These are phyloP conservation scores for Phengaris arion DNA, from an alignment of 2,888 invertebrate genomes.

Conservation along the genomic window DNA sequence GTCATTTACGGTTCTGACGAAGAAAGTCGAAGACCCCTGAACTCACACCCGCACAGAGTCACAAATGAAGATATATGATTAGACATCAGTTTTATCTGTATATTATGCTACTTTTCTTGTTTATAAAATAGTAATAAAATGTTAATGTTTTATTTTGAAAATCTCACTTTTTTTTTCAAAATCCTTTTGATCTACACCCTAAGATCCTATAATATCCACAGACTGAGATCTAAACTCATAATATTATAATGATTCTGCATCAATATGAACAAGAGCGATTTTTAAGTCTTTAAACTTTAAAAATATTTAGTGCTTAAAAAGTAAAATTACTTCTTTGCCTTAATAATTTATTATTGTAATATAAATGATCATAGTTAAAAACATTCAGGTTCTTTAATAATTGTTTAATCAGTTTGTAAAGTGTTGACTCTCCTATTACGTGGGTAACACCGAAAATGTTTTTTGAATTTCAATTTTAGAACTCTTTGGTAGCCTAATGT, in stretches of 20 bases:
- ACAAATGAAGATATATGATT: constrained; percentile 79
- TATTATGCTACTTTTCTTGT: constrained; percentile 53
- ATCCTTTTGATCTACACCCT: neutral
- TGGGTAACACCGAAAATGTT: too few species aligned
- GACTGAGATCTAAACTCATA: too few species aligned
- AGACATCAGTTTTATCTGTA: constrained; percentile 43
- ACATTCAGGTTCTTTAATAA: neutral
- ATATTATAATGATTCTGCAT: too few species aligned
- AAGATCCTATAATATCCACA: neutral
- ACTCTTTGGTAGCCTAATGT: too few species aligned
- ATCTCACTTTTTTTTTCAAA: neutral
- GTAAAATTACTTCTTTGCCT: too few species aligned
- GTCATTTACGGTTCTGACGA: constrained; percentile 96
- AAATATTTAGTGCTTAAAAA: too few species aligned
- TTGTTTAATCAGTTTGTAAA: neutral
- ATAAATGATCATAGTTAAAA: neutral
- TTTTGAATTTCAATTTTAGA: too few species aligned
- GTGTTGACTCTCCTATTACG: neutral
- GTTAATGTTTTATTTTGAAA: constrained; percentile 19
- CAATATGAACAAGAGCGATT: too few species aligned
- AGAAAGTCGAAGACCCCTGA: constrained; percentile 89
- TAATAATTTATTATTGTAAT: neutral
- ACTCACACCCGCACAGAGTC: constrained; percentile 81
- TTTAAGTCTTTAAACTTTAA: too few species aligned
- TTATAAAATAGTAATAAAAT: constrained; percentile 50